phyloP scores from a whole-genome alignment of 2,113 vertebrate species.

The Nicator chloris region DNA sequence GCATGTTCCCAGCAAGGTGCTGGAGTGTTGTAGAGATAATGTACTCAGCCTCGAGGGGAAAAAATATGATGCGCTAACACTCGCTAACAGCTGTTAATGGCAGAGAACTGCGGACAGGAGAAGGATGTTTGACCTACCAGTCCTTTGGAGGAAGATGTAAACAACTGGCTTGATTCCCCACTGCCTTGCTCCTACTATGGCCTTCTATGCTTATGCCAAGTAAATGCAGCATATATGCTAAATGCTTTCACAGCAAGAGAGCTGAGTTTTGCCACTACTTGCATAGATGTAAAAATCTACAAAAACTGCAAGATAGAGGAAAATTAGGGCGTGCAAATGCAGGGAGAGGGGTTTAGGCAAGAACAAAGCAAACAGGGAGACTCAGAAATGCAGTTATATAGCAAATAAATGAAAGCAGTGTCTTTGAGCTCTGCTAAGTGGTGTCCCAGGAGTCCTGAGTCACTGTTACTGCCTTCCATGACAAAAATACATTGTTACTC shows the following conservation, averaged over 20 bases:
- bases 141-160: conserved; percentile 11
- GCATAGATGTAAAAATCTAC: neutral
- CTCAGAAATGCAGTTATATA: neutral
- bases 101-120: neutral
- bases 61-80: conserved; percentile 15
- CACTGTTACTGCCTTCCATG: neutral
- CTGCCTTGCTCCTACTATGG: neutral
- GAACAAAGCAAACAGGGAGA: neutral
- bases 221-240: neutral
- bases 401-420: neutral
- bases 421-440: neutral
- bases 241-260: neutral
- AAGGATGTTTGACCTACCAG: conserved; percentile 27
- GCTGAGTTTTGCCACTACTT: neutral
- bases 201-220: neutral
- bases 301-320: neutral
- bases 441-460: neutral
- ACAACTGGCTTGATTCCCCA: conserved; percentile 20
- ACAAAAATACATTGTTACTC: neutral
- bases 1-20: conserved; percentile 28
- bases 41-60: neutral
- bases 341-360: neutral
- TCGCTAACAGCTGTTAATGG: conserved; percentile 25
- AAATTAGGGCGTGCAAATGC: neutral
- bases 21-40: conserved; percentile 29